phyloP scores from a whole-genome alignment of 2,797 vertebrate species.

The Salmo trutta region DNA sequence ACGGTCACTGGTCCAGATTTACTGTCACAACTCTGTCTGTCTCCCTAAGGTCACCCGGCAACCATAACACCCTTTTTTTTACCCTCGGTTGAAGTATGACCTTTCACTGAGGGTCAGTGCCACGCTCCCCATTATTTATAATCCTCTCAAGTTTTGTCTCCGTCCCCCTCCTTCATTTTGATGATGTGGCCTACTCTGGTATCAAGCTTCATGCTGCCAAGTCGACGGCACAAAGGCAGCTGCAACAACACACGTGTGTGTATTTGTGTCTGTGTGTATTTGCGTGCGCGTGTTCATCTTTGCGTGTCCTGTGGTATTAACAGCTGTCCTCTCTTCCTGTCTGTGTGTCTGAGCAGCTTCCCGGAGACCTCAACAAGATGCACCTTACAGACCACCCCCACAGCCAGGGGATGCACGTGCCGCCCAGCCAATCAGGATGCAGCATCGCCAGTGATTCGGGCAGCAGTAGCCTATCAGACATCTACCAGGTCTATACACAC shows the following conservation, averaged over 20 bases:
- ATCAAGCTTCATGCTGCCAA: constrained; percentile 28
- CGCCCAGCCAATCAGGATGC: constrained; percentile 95
- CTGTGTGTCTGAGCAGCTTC: constrained; percentile 78
- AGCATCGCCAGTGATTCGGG: constrained; percentile 98
- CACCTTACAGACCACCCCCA: constrained; percentile 92
- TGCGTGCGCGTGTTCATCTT: constrained; percentile 3
- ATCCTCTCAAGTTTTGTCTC: background rate
- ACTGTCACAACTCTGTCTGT: constrained; percentile 38
- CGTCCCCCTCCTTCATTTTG: constrained; percentile 10
- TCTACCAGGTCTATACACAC: constrained; percentile 86
- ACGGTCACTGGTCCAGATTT: constrained; percentile 44
- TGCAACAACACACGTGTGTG: background rate
- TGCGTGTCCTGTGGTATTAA: background rate
- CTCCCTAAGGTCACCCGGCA: constrained; percentile 58
- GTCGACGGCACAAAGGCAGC: constrained; percentile 37
- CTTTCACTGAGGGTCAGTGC: background rate
- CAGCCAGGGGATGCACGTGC: constrained; percentile 87
- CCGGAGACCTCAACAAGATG: constrained; percentile 97
- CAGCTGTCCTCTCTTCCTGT: constrained; percentile 5
- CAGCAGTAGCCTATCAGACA: constrained; percentile 97
- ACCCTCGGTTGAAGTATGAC: constrained; percentile 1
- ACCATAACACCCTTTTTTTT: constrained; percentile 35
- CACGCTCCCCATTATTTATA: background rate
- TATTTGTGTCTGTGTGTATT: constrained; percentile 1
- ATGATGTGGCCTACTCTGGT: constrained; percentile 23